A percentile compares a stretch with the other conserved stretches of the same genome.
phyloP scores from a whole-genome alignment of 2,113 vertebrate genomes.

The Heterocephalus glaber region DNA sequence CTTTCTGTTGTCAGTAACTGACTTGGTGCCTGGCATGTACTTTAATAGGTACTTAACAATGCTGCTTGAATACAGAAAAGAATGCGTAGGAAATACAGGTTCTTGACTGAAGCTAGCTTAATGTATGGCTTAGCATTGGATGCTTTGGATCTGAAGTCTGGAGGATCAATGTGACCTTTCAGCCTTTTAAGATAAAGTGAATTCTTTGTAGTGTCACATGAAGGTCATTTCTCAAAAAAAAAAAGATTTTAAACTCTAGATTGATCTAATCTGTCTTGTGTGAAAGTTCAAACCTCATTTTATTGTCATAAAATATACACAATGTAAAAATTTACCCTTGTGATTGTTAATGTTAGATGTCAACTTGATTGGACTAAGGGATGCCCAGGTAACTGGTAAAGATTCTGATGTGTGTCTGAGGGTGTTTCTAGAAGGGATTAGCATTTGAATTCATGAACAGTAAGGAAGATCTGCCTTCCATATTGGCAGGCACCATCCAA shows the following conservation, averaged over 20 bases:
- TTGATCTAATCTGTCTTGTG: not conserved
- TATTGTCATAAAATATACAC: not conserved
- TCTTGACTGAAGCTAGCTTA: not conserved
- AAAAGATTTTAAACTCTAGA: not conserved
- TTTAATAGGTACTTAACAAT: not conserved
- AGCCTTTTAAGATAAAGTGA: not conserved
- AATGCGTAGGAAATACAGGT: not conserved
- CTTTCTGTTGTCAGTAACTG: not conserved
- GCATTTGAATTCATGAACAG: not conserved
- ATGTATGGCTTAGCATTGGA: not conserved
- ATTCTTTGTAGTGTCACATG: not conserved
- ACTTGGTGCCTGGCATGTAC: not conserved
- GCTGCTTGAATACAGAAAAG: not conserved
- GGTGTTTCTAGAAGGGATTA: not conserved
- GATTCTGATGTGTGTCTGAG: not conserved
- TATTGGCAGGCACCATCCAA: not conserved
- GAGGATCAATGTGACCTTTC: not conserved
- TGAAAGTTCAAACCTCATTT: not conserved
- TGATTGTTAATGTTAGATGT: not conserved
- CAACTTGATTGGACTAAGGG: not conserved
- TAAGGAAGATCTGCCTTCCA: not conserved
- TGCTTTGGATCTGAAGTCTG: not conserved
- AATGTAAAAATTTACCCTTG: not conserved
- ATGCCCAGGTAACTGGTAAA: not conserved
- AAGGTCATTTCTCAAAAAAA: conserved; percentile 26